Evolutionary conservation across 2,888 invertebrate species (phyloP), one percentile per base, ranked within the genome.

Genomic region (Hirtodrosophila cameraria): DNA sequence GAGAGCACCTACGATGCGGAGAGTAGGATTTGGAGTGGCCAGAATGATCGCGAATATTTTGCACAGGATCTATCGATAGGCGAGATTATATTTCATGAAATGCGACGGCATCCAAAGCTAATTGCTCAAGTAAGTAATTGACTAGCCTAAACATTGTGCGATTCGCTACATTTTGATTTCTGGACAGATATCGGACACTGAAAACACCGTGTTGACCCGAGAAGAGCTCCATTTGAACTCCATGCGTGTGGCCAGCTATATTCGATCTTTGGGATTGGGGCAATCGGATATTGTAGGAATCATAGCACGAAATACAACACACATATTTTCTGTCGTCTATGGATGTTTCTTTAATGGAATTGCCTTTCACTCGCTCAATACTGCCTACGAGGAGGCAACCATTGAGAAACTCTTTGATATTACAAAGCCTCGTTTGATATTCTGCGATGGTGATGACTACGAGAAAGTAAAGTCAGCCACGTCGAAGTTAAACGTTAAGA

Each of bases 241-340:
- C 0, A 84, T 87, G 55, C 68, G 70, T 2, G 60, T 86, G 11
- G 87, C 84, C 3, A 72, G 75, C 25, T 77, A 69, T 31, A 61
- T 88, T 50, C 49, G 72, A 6, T 50, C 64, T 1, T 11, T 63
- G 45, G 74, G 76, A 1, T 33, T 89, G 2, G 31, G 57, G 0
- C 82, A 87, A 18, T 59, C 76, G 2, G 87, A 89, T 52, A 60
- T 88, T 25, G 76, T 88, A 3, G 88, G 87, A 11, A 61, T 89
- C 11, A 68, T 84, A n/a, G 88, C 77, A 2, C 52, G 75, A 9
- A 89, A 88, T 57, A 80, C 77, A 1, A 86, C 74, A 1, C 81
- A 87, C 25, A 57, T 88, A 1, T 62, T 65, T 12, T 77, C 85
- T 0, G 71, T 88, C 4, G 74, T 63, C 3, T 78, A 88, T 16